Conservation (phyloP, 2,113 vertebrate genomes). For the Epinephelus moara region DNA sequence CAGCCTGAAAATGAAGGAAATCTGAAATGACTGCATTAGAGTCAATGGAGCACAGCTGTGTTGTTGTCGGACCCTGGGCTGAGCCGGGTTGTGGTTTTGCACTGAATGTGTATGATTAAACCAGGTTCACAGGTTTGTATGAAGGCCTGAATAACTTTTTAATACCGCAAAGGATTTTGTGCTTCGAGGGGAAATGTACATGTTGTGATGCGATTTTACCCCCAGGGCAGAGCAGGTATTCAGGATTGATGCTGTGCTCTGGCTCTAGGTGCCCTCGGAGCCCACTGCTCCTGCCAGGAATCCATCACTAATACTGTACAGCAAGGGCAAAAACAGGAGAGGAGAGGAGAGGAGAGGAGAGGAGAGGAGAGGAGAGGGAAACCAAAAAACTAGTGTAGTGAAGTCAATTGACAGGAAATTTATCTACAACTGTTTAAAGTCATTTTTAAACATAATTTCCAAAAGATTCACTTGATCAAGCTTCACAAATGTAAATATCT, state of each 20-base stretch:
- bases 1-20: no score
- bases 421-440: neutral
- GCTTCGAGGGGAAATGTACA: slow-evolving; percentile 7
- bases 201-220: slow-evolving; percentile 40
- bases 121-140: neutral
- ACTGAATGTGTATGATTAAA: no score
- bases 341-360: slow-evolving; percentile 22
- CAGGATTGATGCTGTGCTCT: slow-evolving; percentile 55
- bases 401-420: neutral
- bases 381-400: no score
- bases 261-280: slow-evolving; percentile 40
- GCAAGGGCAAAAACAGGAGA: slow-evolving; percentile 41
- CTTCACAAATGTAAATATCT: neutral
- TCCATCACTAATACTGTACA: slow-evolving; percentile 40
- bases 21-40: no score
- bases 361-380: neutral
- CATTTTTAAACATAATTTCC: neutral
- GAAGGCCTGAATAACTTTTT: neutral
- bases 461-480: neutral
- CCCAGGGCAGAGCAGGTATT: slow-evolving; percentile 27
- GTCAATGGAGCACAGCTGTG: no score
- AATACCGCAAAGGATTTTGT: neutral
- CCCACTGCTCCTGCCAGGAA: slow-evolving; percentile 44
- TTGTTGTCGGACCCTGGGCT: no score
- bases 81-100: no score